Conservation (phyloP, 2,113 vertebrate genomes). For the Fulica atra region DNA sequence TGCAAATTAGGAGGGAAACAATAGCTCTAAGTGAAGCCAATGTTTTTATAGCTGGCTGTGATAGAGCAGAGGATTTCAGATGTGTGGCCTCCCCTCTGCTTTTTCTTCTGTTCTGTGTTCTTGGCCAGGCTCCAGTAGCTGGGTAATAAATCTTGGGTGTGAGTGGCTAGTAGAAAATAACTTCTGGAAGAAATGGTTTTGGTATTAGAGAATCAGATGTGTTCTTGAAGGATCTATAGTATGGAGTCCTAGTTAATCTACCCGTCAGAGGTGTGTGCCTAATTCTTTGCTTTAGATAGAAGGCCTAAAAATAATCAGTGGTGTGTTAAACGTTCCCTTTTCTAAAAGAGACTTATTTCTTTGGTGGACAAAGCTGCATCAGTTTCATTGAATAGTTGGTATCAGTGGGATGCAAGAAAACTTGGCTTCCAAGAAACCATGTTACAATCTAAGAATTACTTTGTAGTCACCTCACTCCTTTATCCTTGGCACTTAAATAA, state of each 20-base stretch:
- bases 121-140: neutral
- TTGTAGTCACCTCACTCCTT: neutral
- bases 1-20: neutral
- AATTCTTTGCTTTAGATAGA: neutral
- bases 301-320: neutral
- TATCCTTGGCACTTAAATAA: constrained; percentile 5
- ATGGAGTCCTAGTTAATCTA: neutral
- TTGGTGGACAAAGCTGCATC: neutral
- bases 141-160: neutral
- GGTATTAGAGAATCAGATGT: neutral
- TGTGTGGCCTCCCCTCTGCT: neutral
- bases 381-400: neutral
- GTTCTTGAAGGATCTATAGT: neutral
- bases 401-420: neutral
- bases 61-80: neutral
- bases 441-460: neutral
- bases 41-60: neutral
- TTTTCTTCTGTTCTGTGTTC: neutral
- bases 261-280: neutral
- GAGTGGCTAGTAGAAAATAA: neutral
- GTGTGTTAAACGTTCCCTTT: neutral
- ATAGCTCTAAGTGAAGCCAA: neutral
- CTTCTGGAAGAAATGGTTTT: neutral
- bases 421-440: neutral
- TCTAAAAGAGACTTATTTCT: neutral